Evolutionary conservation across 2,888 invertebrate genomes (phyloP).

Genomic region (Heliothis peltigera): DNA sequence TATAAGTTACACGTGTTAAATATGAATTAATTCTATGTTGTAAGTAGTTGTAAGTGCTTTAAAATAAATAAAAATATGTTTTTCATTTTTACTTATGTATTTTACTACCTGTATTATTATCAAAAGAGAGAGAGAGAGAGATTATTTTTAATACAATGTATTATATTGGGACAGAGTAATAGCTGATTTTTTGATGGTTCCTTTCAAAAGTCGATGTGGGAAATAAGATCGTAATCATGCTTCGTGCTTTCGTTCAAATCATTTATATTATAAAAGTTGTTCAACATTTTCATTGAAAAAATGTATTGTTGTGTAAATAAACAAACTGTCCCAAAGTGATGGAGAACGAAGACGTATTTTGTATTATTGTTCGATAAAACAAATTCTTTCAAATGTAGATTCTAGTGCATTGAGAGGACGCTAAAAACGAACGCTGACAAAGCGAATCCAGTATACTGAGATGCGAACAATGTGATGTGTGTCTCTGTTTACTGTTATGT

Average conservation of each 20-base stretch:
- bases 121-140: no score
- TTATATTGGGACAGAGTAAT: no score
- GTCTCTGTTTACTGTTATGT: constrained; percentile 4
- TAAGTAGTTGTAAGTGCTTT: no score
- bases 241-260: neutral
- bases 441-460: constrained; percentile 15
- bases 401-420: constrained; percentile 12
- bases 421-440: constrained; percentile 20
- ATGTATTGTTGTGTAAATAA: neutral
- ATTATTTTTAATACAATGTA: no score
- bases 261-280: neutral
- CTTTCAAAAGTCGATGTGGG: no score
- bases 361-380: neutral
- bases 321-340: neutral
- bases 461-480: constrained; percentile 8
- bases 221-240: neutral
- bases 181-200: no score
- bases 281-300: neutral
- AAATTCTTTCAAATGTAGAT: constrained; percentile 19
- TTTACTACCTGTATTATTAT: no score
- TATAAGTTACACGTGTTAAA: no score
- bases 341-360: neutral
- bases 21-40: no score
- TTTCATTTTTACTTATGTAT: no score
- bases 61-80: no score